Evolutionary conservation across 1,140 invertebrate genomes (phyloP).

Genomic region (Trissolcus basalis): DNA sequence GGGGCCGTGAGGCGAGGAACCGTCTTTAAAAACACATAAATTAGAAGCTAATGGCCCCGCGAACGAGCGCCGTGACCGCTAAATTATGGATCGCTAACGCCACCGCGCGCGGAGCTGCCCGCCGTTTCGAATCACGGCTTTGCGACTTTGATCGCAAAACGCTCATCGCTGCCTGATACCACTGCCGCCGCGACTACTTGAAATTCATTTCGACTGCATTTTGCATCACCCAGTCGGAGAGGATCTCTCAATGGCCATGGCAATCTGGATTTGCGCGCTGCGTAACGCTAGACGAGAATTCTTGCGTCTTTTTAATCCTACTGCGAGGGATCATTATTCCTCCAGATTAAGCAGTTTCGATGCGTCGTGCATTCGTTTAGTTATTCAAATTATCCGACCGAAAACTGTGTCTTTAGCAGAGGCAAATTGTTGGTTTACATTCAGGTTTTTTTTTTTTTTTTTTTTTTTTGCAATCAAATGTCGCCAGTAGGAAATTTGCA

Average conservation of each 20-base stretch:
- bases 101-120: slow-evolving; percentile 56
- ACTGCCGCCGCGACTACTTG: slow-evolving; percentile 29
- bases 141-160: slow-evolving; percentile 50
- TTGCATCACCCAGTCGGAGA: slow-evolving; percentile 40
- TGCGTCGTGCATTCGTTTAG: too few relatives aligned
- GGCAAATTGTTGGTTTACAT: too few relatives aligned
- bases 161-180: slow-evolving; percentile 21
- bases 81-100: slow-evolving; percentile 74
- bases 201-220: slow-evolving; percentile 14
- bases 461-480: too few relatives aligned
- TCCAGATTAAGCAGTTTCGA: too few relatives aligned
- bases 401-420: too few relatives aligned
- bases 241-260: slow-evolving; percentile 28
- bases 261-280: slow-evolving; percentile 20
- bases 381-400: too few relatives aligned
- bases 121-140: slow-evolving; percentile 26
- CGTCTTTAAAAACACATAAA: slow-evolving; percentile 76
- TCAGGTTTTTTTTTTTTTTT: too few relatives aligned
- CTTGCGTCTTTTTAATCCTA: not conserved
- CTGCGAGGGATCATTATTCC: not conserved
- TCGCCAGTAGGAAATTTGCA: too few relatives aligned
- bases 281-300: not conserved
- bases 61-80: slow-evolving; percentile 68
- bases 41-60: slow-evolving; percentile 72
- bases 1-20: slow-evolving; percentile 53